These are phyloP conservation scores for Platerodrilus igneus DNA, from an alignment of 2,888 invertebrate genomes.

Conservation along the genomic window DNA sequence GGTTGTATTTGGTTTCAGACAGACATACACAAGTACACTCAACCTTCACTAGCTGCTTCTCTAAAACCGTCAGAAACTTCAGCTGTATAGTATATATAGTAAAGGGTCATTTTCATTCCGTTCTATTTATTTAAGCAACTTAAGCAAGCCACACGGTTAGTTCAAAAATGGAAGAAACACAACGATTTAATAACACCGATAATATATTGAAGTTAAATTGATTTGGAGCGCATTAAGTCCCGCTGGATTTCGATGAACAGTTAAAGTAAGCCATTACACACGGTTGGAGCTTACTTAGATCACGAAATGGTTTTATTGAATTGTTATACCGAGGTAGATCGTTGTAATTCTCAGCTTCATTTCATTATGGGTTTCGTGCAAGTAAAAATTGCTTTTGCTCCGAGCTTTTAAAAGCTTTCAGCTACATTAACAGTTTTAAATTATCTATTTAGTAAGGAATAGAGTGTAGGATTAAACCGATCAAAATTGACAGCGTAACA, in stretches of 20 bases:
- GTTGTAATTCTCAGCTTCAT: slow-evolving; percentile 19
- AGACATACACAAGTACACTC: slow-evolving; percentile 27
- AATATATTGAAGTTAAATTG: slow-evolving; percentile 37
- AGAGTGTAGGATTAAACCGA: slow-evolving; percentile 3
- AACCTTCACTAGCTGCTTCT: slow-evolving; percentile 17
- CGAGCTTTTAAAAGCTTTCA: slow-evolving; percentile 9
- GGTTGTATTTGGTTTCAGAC: slow-evolving; percentile 46
- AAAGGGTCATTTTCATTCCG: slow-evolving; percentile 22
- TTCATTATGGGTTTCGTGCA: slow-evolving; percentile 16
- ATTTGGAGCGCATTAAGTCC: slow-evolving; percentile 44
- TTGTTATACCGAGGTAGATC: slow-evolving; percentile 27
- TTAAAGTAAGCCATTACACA: slow-evolving; percentile 46
- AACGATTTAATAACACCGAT: slow-evolving; percentile 8
- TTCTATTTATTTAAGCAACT: slow-evolving; percentile 20
- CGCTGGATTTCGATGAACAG: slow-evolving; percentile 44
- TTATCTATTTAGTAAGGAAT: slow-evolving; percentile 1
- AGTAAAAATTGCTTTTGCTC: slow-evolving; percentile 15
- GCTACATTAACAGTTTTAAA: slow-evolving; percentile 8
- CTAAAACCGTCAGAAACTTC: slow-evolving; percentile 18
- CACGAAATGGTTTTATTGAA: slow-evolving; percentile 40
- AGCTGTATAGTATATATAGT: slow-evolving; percentile 16
- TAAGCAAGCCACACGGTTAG: neutral
- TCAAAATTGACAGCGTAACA: slow-evolving; percentile 10
- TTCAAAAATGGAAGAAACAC: slow-evolving; percentile 3
- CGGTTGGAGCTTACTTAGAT: slow-evolving; percentile 42